These are phyloP conservation scores for Xanthia icteritia DNA, from an alignment of 2,888 invertebrate genomes.

Conservation along the genomic window DNA sequence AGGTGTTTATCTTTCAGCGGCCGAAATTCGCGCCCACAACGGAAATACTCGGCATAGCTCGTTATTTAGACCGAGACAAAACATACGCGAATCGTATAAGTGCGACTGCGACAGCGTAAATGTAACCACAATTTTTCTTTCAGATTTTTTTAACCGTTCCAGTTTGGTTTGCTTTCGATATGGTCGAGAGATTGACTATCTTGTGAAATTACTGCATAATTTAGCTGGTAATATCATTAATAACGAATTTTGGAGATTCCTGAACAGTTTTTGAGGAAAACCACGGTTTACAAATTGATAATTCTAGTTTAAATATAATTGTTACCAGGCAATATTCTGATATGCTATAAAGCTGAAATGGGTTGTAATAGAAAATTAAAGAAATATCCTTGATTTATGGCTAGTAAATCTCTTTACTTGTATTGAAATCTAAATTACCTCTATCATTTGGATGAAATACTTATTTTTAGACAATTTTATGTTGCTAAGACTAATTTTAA, in stretches of 20 bases:
- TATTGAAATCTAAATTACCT: background rate
- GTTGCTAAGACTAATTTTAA: constrained; percentile 28
- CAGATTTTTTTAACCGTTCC: constrained; percentile 45
- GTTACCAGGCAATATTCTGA: background rate
- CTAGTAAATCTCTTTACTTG: background rate
- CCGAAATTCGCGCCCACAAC: constrained; percentile 72
- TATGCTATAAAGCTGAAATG: background rate
- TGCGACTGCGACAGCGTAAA: constrained; percentile 56
- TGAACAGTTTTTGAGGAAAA: constrained; percentile 6
- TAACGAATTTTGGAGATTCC: constrained; percentile 39
- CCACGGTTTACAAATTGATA: background rate
- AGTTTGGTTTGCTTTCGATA: constrained; percentile 59
- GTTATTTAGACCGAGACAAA: constrained; percentile 64
- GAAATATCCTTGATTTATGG: background rate
- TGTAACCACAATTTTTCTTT: constrained; percentile 48
- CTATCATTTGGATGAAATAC: background rate
- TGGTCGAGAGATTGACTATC: constrained; percentile 56
- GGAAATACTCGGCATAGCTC: constrained; percentile 76
- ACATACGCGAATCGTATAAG: constrained; percentile 34
- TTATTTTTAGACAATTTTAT: background rate
- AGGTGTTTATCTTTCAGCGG: constrained; percentile 66
- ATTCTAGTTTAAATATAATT: background rate
- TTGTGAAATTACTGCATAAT: constrained; percentile 54
- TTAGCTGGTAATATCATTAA: constrained; percentile 22
- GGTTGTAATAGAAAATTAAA: background rate